Evolutionary conservation across 2,797 vertebrate species (phyloP).

Genomic region (Neoniphon sammara): DNA sequence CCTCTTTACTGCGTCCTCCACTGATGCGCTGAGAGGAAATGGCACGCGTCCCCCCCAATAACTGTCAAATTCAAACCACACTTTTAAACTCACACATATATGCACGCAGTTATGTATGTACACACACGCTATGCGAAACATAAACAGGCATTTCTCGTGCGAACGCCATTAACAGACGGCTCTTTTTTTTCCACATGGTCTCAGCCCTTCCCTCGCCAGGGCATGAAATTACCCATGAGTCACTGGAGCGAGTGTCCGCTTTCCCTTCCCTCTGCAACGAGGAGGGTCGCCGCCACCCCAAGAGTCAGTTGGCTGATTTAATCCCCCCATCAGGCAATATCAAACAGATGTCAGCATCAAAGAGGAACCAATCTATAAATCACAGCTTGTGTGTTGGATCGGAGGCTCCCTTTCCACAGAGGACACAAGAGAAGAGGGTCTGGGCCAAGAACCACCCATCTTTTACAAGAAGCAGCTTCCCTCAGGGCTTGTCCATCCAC

Average conservation of each 20-base stretch:
- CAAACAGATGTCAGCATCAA: slow-evolving; percentile 84
- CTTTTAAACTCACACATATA: neutral
- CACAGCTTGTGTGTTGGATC: slow-evolving; percentile 78
- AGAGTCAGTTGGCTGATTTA: slow-evolving; percentile 76
- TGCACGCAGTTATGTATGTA: neutral
- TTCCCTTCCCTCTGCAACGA: slow-evolving; percentile 68
- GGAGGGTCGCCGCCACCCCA: slow-evolving; percentile 73
- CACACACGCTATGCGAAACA: slow-evolving; percentile 23
- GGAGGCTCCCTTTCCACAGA: slow-evolving; percentile 70
- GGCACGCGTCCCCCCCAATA: slow-evolving; percentile 25
- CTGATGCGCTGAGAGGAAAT: slow-evolving; percentile 39
- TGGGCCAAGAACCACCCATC: slow-evolving; percentile 81
- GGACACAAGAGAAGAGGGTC: slow-evolving; percentile 78
- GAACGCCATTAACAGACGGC: slow-evolving; percentile 40
- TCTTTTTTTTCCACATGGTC: slow-evolving; percentile 69
- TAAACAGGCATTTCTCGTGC: slow-evolving; percentile 40
- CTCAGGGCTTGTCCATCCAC: slow-evolving; percentile 78
- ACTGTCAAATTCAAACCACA: neutral
- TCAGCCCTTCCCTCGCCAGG: slow-evolving; percentile 52
- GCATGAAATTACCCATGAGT: slow-evolving; percentile 74
- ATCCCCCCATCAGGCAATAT: slow-evolving; percentile 79
- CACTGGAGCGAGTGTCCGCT: slow-evolving; percentile 63
- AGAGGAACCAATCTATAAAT: slow-evolving; percentile 82
- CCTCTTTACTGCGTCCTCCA: slow-evolving; percentile 24
- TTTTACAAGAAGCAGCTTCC: slow-evolving; percentile 78